Evolutionary conservation across 2,113 vertebrate species (phyloP).

Genomic region (Struthidea cinerea): DNA sequence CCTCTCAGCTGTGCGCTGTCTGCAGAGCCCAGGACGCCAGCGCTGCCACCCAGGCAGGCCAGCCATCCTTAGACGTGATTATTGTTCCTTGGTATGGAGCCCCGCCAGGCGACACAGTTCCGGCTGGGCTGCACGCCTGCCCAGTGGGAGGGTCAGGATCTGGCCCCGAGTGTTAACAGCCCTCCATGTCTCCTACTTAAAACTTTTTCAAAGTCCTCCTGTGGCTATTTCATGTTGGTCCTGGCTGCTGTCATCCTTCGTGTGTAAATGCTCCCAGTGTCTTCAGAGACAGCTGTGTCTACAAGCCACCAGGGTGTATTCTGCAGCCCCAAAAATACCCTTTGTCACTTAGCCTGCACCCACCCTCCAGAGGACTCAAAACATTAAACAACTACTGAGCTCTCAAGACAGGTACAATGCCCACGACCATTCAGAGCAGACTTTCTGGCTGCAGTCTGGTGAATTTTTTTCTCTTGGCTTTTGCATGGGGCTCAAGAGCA

Average conservation of each 20-base stretch:
- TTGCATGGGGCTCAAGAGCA: background rate
- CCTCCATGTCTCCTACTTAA: background rate
- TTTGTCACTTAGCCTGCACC: background rate
- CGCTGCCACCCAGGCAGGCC: slow-evolving; percentile 2
- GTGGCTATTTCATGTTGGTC: background rate
- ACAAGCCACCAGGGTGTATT: background rate
- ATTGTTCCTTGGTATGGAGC: slow-evolving; percentile 26
- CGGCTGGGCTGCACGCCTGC: background rate
- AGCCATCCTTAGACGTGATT: background rate
- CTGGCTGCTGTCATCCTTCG: background rate
- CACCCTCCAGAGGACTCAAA: background rate
- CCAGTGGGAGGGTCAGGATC: slow-evolving; percentile 8
- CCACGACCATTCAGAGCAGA: background rate
- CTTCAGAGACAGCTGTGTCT: background rate
- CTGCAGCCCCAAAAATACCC: background rate
- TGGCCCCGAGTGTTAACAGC: slow-evolving; percentile 30
- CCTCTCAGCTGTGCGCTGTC: background rate
- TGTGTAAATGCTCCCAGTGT: background rate
- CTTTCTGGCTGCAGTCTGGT: background rate
- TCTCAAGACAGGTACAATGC: background rate
- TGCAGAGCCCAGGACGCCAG: background rate
- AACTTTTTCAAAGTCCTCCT: background rate
- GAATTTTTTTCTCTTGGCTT: background rate
- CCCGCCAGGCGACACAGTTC: background rate
- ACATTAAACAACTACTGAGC: background rate